A percentile compares a stretch with the other conserved stretches of the same genome.
Evolutionary conservation across 2,797 vertebrate species (phyloP).

Genomic region (Sphenopsis melanotis): DNA sequence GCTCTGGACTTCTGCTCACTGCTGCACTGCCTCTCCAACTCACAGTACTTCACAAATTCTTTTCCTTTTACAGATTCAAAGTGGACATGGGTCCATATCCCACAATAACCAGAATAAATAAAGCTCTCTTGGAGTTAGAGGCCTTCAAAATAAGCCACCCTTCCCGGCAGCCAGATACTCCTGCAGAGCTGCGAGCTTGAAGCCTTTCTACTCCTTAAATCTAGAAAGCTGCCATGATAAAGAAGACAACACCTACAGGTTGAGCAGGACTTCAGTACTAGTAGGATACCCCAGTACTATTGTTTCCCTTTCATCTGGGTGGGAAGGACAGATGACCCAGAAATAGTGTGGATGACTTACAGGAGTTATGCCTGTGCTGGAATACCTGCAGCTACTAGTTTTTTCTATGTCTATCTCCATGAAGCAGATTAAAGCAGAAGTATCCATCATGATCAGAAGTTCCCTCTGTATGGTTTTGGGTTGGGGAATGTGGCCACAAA

Average conservation of each 20-base stretch:
- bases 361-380: neutral
- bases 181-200: constrained; percentile 80
- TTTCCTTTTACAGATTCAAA: constrained; percentile 81
- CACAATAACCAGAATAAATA: constrained; percentile 86
- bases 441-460: neutral
- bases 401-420: neutral
- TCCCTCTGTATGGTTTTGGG: neutral
- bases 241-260: neutral
- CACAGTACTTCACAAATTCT: neutral
- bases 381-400: neutral
- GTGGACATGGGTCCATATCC: constrained; percentile 86
- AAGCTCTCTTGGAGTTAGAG: constrained; percentile 83
- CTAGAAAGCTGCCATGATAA: neutral
- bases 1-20: neutral
- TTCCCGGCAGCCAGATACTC: constrained; percentile 89
- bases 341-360: neutral
- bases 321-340: neutral
- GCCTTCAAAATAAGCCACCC: constrained; percentile 91
- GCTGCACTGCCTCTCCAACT: neutral
- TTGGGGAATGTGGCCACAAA: neutral
- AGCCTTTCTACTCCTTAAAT: neutral
- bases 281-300: too few relatives aligned
- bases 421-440: constrained; percentile 32
- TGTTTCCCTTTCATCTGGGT: neutral
- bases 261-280: neutral